Evolutionary conservation across 2,888 invertebrate genomes (phyloP).

Genomic region (Meta bourneti): DNA sequence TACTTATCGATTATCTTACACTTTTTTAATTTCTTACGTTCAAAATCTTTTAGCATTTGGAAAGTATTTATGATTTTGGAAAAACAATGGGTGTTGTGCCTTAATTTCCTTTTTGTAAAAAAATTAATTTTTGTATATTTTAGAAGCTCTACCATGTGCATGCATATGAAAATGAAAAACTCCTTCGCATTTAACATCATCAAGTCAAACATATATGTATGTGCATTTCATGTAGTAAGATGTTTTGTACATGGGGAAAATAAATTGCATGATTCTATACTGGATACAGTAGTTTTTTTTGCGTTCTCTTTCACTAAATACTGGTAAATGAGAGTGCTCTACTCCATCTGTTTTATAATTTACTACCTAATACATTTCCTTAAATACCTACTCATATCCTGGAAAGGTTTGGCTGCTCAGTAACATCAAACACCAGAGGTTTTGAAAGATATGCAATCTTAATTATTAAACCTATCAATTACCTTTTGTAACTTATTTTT

Average conservation of each 20-base stretch:
- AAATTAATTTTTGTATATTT: constrained; percentile 44
- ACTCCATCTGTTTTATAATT: too few relatives aligned
- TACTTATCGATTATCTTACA: too few relatives aligned
- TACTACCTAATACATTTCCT: too few relatives aligned
- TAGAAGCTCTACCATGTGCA: background rate
- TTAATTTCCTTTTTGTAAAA: constrained; percentile 58
- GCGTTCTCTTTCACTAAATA: background rate
- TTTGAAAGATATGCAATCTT: background rate
- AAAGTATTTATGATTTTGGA: background rate
- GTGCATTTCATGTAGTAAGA: constrained; percentile 34
- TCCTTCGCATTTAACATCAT: constrained; percentile 10
- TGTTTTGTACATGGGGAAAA: constrained; percentile 44
- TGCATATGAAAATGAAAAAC: background rate
- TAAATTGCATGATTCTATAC: constrained; percentile 54
- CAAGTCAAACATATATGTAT: constrained; percentile 6
- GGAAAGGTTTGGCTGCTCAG: background rate
- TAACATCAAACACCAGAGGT: background rate
- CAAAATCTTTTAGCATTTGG: background rate
- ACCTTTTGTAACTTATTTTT: too few relatives aligned
- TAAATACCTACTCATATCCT: background rate
- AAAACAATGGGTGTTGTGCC: constrained; percentile 52
- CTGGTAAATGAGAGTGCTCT: background rate
- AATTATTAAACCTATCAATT: too few relatives aligned
- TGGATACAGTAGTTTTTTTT: background rate
- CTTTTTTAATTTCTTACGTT: background rate